Percentiles rank a stretch among this genome's conserved stretches.
Conservation (phyloP, 2,888 invertebrate genomes). For the Nymphalis polychloros region DNA sequence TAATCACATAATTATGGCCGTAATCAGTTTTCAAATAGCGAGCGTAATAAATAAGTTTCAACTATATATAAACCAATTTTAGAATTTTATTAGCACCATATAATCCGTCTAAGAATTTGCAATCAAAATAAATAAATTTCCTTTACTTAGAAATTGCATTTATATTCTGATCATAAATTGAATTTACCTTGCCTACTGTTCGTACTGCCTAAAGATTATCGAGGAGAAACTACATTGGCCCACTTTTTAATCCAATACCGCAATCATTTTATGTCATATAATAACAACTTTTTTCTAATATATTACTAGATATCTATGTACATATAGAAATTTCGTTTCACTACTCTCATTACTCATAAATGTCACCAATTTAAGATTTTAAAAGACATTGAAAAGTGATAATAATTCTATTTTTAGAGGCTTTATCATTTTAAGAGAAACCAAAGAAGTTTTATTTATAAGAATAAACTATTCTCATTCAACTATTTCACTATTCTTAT, state of each 20-base stretch:
- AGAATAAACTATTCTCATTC: too few species aligned
- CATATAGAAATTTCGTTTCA: neutral
- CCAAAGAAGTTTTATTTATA: too few species aligned
- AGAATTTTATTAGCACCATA: neutral
- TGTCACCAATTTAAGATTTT: neutral
- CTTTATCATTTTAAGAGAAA: too few species aligned
- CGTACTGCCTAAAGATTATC: slow-evolving; percentile 16
- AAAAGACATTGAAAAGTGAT: too few species aligned
- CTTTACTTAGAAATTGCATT: slow-evolving; percentile 16
- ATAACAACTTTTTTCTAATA: too few species aligned
- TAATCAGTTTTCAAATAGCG: too few species aligned
- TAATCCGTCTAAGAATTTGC: neutral
- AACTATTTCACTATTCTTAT: too few species aligned
- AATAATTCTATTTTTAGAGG: too few species aligned
- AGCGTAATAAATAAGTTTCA: too few species aligned
- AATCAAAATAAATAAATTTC: neutral
- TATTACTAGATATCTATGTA: neutral
- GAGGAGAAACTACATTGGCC: slow-evolving; percentile 18
- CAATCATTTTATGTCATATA: too few species aligned
- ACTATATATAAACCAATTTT: too few species aligned
- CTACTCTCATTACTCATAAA: neutral
- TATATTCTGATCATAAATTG: slow-evolving; percentile 18
- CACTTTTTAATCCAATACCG: slow-evolving; percentile 13
- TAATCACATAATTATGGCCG: too few species aligned
- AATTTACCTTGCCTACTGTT: slow-evolving; percentile 18